phyloP scores from a whole-genome alignment of 2,797 vertebrate species.

The Petrocephalus sullivani region DNA sequence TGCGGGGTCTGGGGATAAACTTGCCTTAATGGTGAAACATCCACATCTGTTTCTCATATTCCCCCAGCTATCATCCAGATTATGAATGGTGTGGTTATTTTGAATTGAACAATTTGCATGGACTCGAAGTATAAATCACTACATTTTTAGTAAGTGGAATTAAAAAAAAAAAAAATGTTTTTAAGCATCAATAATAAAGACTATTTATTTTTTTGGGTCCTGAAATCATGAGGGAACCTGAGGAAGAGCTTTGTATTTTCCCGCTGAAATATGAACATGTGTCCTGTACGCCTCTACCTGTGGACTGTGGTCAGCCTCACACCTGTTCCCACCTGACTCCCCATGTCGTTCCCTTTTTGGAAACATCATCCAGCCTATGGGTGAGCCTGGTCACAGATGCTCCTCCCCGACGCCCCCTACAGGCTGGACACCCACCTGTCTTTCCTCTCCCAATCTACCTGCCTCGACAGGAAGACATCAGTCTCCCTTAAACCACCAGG shows the following conservation, averaged over 20 bases:
- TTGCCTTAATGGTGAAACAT: background rate
- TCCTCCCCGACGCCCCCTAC: slow-evolving; percentile 28
- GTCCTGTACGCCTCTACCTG: slow-evolving; percentile 27
- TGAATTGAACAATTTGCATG: background rate
- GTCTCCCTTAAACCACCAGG: slow-evolving; percentile 30
- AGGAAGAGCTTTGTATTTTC: slow-evolving; percentile 31
- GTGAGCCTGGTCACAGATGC: slow-evolving; percentile 15
- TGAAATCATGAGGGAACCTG: background rate
- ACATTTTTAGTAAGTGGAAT: slow-evolving; percentile 12
- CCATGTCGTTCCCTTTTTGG: slow-evolving; percentile 56
- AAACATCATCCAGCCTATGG: slow-evolving; percentile 25
- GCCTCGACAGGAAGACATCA: slow-evolving; percentile 15
- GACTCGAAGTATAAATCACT: background rate
- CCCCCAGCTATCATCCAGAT: background rate
- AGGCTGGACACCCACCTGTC: slow-evolving; percentile 19
- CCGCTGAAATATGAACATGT: slow-evolving; percentile 49
- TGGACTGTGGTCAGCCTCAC: slow-evolving; percentile 55
- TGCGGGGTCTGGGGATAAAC: background rate
- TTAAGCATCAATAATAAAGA: background rate
- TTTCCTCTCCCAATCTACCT: slow-evolving; percentile 36
- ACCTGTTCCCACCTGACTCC: slow-evolving; percentile 62
- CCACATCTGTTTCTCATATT: slow-evolving; percentile 15
- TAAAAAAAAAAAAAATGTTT: background rate
- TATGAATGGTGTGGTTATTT: slow-evolving; percentile 6
- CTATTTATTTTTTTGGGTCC: background rate